Conservation (phyloP, 2,113 vertebrate species). For the Chelonoidis abingdonii region DNA sequence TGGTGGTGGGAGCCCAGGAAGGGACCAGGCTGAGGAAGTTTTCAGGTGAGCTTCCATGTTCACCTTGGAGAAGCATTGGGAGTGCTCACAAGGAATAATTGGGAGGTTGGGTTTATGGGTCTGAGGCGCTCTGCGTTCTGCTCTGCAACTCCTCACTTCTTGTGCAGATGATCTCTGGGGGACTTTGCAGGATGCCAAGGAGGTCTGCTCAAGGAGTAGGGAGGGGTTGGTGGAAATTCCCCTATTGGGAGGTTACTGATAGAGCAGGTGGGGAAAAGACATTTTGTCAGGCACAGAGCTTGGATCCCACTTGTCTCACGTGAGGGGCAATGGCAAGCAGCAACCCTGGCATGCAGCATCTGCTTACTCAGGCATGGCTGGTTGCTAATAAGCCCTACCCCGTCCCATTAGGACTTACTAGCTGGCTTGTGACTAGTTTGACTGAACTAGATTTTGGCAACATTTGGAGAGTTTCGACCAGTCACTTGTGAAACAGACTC, state of each 20-base stretch:
- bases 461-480: constrained; percentile 39
- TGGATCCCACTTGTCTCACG: constrained; percentile 44
- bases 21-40: neutral
- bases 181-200: neutral
- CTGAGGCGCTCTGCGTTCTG: neutral
- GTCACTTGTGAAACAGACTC: neutral
- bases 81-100: neutral
- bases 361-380: constrained; percentile 67
- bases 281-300: constrained; percentile 54
- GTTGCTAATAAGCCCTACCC: constrained; percentile 48
- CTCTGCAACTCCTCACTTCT: neutral
- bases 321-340: constrained; percentile 51
- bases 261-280: constrained; percentile 43
- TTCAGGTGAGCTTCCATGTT: neutral
- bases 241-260: neutral
- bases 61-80: neutral
- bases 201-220: constrained; percentile 40
- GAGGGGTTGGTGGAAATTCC: neutral
- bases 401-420: constrained; percentile 65
- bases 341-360: constrained; percentile 66
- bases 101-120: neutral
- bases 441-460: constrained; percentile 54
- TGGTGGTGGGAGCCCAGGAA: neutral
- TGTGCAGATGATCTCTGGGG: neutral
- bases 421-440: constrained; percentile 70